phyloP scores from a whole-genome alignment of 2,888 invertebrate species.

The Xylophagus ater region DNA sequence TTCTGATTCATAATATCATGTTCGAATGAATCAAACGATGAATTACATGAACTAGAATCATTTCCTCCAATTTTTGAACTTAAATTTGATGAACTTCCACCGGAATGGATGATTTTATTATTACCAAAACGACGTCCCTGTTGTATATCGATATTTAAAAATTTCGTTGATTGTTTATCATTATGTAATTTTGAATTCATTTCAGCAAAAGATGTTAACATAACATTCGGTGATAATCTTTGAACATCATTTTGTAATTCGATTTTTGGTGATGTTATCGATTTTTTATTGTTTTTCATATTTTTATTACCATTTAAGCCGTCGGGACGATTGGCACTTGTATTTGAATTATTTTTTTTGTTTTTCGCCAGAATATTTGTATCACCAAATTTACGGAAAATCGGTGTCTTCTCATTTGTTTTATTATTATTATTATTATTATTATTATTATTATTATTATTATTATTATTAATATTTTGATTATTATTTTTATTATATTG shows the following conservation, averaged over 20 bases:
- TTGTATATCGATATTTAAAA: slow-evolving; percentile 16
- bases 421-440: too few relatives aligned
- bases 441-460: slow-evolving; percentile 3
- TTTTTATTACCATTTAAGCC: neutral
- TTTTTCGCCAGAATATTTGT: slow-evolving; percentile 16
- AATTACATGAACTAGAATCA: slow-evolving; percentile 6
- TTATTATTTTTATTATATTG: too few relatives aligned
- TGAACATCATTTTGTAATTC: slow-evolving; percentile 9
- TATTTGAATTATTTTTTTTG: slow-evolving; percentile 8
- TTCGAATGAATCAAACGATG: slow-evolving; percentile 19
- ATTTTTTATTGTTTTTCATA: neutral
- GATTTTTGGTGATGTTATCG: slow-evolving; percentile 4
- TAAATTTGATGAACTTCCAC: slow-evolving; percentile 6
- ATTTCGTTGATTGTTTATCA: slow-evolving; percentile 13
- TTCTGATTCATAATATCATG: slow-evolving; percentile 13
- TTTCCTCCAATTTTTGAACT: neutral
- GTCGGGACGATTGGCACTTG: neutral
- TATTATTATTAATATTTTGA: too few relatives aligned
- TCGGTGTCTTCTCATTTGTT: slow-evolving; percentile 5
- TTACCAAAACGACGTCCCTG: neutral
- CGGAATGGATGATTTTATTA: neutral
- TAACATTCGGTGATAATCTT: slow-evolving; percentile 1
- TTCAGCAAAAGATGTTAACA: slow-evolving; percentile 16
- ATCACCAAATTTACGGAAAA: slow-evolving; percentile 19
- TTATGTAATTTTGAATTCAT: slow-evolving; percentile 5